Conservation (phyloP, 2,113 vertebrate genomes). For the Psittacula cyanocephala region DNA sequence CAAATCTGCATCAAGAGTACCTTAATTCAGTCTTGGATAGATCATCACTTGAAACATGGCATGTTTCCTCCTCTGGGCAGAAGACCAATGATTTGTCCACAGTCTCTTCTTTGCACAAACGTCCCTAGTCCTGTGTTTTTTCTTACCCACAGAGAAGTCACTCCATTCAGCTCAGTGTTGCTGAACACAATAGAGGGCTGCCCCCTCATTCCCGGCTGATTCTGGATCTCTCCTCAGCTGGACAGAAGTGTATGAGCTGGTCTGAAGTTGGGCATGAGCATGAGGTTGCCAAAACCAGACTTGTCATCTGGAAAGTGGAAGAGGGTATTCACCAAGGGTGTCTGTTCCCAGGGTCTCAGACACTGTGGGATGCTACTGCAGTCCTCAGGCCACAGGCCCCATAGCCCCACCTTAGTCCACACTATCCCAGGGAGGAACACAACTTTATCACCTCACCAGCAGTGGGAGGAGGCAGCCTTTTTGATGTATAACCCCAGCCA, state of each 20-base stretch:
- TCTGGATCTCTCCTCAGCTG: background rate
- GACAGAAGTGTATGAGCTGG: background rate
- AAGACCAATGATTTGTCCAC: background rate
- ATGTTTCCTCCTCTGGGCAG: background rate
- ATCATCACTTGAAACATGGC: background rate
- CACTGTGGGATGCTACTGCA: background rate
- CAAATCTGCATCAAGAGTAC: background rate
- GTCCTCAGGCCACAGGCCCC: background rate
- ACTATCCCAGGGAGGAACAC: background rate
- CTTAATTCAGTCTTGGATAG: background rate
- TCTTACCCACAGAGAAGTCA: background rate
- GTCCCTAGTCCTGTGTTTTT: background rate
- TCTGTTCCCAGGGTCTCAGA: background rate
- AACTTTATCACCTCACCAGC: background rate
- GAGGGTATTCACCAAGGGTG: background rate
- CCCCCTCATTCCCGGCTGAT: background rate
- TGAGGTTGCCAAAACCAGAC: background rate
- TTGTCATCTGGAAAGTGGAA: background rate
- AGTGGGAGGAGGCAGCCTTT: background rate
- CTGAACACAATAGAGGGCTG: background rate
- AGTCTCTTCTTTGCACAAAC: background rate
- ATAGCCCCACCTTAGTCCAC: background rate
- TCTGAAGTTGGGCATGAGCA: background rate
- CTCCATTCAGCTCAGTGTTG: background rate
- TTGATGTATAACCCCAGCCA: background rate